phyloP scores from a whole-genome alignment of 2,888 invertebrate species.

The Trissoscelio sp. region DNA sequence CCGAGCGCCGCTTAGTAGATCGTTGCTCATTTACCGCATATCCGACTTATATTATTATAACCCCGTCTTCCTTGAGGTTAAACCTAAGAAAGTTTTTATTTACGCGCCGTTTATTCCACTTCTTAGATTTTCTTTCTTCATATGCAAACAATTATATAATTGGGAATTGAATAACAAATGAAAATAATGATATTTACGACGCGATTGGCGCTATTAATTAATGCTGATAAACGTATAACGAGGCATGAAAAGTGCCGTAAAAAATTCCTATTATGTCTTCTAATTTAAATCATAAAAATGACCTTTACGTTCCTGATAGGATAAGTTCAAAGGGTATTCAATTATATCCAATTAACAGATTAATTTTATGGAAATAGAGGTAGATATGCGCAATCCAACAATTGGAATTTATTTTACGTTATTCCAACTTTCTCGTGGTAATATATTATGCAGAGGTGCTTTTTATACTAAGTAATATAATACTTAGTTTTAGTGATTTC shows the following conservation, averaged over 20 bases:
- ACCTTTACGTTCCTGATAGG: constrained; percentile 11
- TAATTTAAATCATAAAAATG: background rate
- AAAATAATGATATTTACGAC: constrained; percentile 41
- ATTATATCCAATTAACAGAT: background rate
- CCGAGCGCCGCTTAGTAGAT: constrained; percentile 46
- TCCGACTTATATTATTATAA: constrained; percentile 61
- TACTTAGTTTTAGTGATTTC: too few relatives aligned
- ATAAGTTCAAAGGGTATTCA: background rate
- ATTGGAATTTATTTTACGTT: constrained; percentile 13
- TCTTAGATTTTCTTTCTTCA: background rate
- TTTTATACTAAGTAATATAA: background rate
- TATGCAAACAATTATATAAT: constrained; percentile 39
- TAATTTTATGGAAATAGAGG: background rate
- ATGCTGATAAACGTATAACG: constrained; percentile 25
- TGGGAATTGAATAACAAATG: constrained; percentile 34
- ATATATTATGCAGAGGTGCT: background rate
- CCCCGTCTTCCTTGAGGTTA: constrained; percentile 26
- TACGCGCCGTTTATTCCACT: background rate
- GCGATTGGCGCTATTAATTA: constrained; percentile 24
- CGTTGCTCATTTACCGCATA: constrained; percentile 67
- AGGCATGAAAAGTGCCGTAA: constrained; percentile 22
- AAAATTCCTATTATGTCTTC: background rate
- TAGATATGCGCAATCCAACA: background rate
- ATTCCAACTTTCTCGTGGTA: constrained; percentile 5
- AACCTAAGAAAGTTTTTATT: constrained; percentile 51